Conservation (phyloP, 2,888 invertebrate species). For the Lithodes maja region DNA sequence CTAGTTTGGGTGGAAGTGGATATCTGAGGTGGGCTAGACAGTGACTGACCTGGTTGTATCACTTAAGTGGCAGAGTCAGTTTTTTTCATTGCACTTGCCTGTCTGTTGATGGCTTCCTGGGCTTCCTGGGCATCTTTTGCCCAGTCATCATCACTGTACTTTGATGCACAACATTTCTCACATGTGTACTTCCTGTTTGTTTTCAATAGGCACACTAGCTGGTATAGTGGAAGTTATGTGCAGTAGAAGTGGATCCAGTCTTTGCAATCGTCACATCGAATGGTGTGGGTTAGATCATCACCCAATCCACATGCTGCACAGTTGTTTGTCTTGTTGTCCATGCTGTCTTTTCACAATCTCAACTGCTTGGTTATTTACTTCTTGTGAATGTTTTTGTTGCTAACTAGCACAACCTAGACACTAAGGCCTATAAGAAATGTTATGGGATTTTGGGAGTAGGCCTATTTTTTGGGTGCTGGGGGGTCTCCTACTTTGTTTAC, state of each 20-base stretch:
- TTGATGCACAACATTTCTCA: neutral
- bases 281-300: neutral
- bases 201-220: neutral
- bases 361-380: too few relatives aligned
- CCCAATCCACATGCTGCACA: neutral
- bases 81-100: neutral
- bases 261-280: neutral
- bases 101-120: neutral
- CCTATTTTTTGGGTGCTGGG: too few relatives aligned
- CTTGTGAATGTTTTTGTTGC: too few relatives aligned
- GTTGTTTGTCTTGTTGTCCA: neutral
- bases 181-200: neutral
- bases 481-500: too few relatives aligned
- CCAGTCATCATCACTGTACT: neutral
- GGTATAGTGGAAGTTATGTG: neutral
- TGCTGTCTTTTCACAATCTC: too few relatives aligned
- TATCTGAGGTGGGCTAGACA: too few relatives aligned
- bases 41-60: neutral
- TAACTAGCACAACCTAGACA: too few relatives aligned
- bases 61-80: neutral
- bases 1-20: too few relatives aligned
- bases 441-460: too few relatives aligned
- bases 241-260: neutral
- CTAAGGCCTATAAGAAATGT: too few relatives aligned
- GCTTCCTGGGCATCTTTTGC: conserved; percentile 1